Conservation (phyloP, 2,888 invertebrate genomes). For the Aphodius granarius region DNA sequence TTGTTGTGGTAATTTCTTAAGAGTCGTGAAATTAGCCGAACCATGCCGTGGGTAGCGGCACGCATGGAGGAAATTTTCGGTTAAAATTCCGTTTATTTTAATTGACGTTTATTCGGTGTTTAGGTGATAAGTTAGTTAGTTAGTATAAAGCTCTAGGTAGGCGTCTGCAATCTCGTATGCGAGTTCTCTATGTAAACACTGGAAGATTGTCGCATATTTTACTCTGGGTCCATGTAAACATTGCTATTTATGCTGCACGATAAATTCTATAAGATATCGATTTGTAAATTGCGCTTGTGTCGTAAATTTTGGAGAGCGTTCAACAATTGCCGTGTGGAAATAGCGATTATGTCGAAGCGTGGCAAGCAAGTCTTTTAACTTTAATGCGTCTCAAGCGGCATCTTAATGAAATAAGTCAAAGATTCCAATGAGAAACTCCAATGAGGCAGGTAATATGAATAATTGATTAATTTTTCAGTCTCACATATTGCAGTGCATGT, state of each 20-base stretch:
- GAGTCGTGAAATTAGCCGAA: not conserved
- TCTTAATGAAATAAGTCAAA: too few species aligned
- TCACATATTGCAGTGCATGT: too few species aligned
- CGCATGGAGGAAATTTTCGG: not conserved
- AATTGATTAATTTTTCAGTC: too few species aligned
- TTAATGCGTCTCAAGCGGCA: too few species aligned
- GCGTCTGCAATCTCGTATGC: not conserved
- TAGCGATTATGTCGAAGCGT: too few species aligned
- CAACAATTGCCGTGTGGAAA: not conserved
- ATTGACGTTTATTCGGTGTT: not conserved
- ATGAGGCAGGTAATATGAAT: too few species aligned
- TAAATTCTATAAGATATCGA: not conserved
- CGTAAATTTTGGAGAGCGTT: not conserved
- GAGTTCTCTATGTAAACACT: not conserved
- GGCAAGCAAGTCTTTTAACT: too few species aligned
- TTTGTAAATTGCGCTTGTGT: not conserved
- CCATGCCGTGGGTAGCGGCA: not conserved
- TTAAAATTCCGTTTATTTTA: not conserved
- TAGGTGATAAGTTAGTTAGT: not conserved
- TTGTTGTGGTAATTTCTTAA: not conserved
- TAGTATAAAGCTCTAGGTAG: not conserved
- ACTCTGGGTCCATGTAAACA: not conserved
- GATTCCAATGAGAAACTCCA: too few species aligned
- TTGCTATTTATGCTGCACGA: not conserved
- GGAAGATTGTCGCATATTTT: not conserved